Evolutionary conservation across 2,888 invertebrate species (phyloP).

Genomic region (Nephrotoma guestfalica): DNA sequence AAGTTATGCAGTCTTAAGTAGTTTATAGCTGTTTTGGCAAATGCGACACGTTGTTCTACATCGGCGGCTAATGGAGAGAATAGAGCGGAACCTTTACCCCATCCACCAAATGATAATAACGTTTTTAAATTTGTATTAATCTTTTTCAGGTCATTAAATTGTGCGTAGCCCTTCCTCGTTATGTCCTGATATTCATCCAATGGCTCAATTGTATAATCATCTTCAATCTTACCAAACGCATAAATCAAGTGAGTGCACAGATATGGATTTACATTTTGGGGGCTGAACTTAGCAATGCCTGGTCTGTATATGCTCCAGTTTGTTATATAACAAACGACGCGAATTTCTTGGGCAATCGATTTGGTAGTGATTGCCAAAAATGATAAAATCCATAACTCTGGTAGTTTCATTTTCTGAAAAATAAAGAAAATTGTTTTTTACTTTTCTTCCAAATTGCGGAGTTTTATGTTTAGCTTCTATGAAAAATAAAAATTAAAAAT

Average conservation of each 20-base stretch:
- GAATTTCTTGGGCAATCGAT: neutral
- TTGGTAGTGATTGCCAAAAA: too few species aligned
- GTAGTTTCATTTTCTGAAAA: too few species aligned
- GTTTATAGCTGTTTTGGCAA: slow-evolving; percentile 69
- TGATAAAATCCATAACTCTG: too few species aligned
- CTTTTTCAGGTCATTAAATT: slow-evolving; percentile 83
- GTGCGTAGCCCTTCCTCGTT: slow-evolving; percentile 89
- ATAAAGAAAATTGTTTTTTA: too few species aligned
- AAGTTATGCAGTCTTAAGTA: slow-evolving; percentile 85
- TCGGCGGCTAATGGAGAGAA: slow-evolving; percentile 84
- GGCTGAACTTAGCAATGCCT: slow-evolving; percentile 79
- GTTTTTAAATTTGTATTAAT: slow-evolving; percentile 87
- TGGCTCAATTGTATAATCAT: slow-evolving; percentile 78
- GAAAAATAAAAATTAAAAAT: too few species aligned
- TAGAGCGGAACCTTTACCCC: slow-evolving; percentile 87
- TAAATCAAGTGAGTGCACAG: slow-evolving; percentile 87
- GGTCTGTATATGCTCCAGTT: slow-evolving; percentile 89
- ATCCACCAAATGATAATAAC: slow-evolving; percentile 78
- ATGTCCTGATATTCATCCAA: slow-evolving; percentile 93
- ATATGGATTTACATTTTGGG: slow-evolving; percentile 89
- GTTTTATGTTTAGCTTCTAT: too few species aligned
- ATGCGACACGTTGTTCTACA: slow-evolving; percentile 56
- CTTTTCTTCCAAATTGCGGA: too few species aligned
- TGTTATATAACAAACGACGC: slow-evolving; percentile 84
- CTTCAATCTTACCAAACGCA: slow-evolving; percentile 84